phyloP scores from a whole-genome alignment of 2,113 vertebrate species.

The Mormyrus lacerda region DNA sequence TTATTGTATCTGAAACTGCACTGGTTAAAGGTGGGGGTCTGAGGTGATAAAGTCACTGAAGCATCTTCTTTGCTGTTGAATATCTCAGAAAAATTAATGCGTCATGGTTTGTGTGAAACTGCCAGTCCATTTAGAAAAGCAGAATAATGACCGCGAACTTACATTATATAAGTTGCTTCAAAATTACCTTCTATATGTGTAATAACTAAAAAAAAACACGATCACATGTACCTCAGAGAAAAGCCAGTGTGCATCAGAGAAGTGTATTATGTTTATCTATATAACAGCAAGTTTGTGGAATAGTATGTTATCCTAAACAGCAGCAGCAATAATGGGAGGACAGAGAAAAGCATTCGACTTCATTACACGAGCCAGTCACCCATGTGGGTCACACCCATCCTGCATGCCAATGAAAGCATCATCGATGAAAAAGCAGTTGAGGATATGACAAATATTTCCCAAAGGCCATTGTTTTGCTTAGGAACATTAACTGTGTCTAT shows the following conservation, averaged over 20 bases:
- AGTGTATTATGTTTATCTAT: neutral
- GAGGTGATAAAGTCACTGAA: neutral
- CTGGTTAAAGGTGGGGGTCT: neutral
- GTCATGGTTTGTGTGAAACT: neutral
- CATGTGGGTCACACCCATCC: neutral
- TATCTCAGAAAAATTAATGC: neutral
- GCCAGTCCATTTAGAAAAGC: neutral
- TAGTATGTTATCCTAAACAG: neutral
- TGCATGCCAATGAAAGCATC: neutral
- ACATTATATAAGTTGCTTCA: neutral
- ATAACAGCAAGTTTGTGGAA: neutral
- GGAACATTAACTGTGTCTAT: neutral
- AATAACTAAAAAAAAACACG: neutral
- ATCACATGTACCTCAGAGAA: neutral
- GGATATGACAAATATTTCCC: neutral
- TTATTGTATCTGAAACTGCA: neutral
- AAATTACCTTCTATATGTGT: neutral
- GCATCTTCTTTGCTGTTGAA: neutral
- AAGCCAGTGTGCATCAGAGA: neutral
- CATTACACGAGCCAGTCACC: neutral
- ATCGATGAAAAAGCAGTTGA: neutral
- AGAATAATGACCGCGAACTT: neutral
- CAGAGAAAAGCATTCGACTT: neutral
- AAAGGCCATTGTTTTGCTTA: neutral
- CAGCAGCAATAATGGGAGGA: neutral